These are phyloP conservation scores for Dinocampus coccinellae DNA, from an alignment of 2,888 invertebrate species.

Conservation along the genomic window DNA sequence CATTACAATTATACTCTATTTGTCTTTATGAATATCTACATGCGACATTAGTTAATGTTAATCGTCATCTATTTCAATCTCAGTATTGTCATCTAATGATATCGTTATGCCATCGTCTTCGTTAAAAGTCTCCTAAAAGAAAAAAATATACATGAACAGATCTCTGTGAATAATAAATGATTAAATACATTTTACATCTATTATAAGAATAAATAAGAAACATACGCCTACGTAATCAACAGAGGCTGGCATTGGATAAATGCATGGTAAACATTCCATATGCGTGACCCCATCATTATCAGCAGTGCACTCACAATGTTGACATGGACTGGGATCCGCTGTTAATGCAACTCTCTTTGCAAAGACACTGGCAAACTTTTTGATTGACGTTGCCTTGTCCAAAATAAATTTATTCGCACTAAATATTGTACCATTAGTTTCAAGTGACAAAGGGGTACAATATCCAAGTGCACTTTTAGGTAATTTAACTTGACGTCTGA, in stretches of 20 bases:
- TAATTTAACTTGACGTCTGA: slow-evolving; percentile 80
- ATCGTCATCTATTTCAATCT: slow-evolving; percentile 55
- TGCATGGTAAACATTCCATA: slow-evolving; percentile 77
- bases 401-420: slow-evolving; percentile 74
- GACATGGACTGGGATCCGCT: slow-evolving; percentile 74
- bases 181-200: neutral
- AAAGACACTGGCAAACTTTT: slow-evolving; percentile 77
- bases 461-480: slow-evolving; percentile 83
- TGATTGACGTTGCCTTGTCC: slow-evolving; percentile 73
- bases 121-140: slow-evolving; percentile 61
- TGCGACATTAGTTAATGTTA: slow-evolving; percentile 34
- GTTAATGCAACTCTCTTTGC: slow-evolving; percentile 76
- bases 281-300: slow-evolving; percentile 77
- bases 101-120: slow-evolving; percentile 51
- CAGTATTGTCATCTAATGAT: slow-evolving; percentile 58
- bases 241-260: slow-evolving; percentile 70
- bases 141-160: slow-evolving; percentile 27
- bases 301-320: slow-evolving; percentile 79
- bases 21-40: neutral
- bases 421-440: slow-evolving; percentile 86
- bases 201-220: slow-evolving; percentile 21
- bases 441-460: slow-evolving; percentile 85
- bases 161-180: neutral
- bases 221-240: slow-evolving; percentile 71
- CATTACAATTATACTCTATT: neutral